These are phyloP conservation scores for Xerus rutilus DNA, from an alignment of 2,797 vertebrate genomes.

Conservation along the genomic window DNA sequence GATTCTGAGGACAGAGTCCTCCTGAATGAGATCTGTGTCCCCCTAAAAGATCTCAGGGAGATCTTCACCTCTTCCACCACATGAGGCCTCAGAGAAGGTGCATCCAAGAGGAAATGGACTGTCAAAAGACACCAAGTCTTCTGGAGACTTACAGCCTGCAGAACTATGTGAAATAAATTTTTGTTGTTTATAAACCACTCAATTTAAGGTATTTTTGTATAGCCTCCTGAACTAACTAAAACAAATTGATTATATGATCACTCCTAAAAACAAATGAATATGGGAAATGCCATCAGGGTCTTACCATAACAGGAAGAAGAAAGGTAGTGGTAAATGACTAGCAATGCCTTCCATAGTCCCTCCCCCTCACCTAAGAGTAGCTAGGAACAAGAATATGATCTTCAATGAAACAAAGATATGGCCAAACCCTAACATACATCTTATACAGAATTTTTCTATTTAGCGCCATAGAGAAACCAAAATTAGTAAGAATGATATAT, in stretches of 20 bases:
- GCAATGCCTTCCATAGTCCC: neutral
- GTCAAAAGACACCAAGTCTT: neutral
- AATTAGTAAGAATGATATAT: neutral
- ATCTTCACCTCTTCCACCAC: neutral
- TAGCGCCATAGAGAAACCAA: conserved; percentile 8
- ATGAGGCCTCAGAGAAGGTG: neutral
- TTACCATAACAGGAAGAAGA: neutral
- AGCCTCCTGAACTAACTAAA: neutral
- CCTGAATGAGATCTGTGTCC: neutral
- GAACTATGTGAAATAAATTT: neutral
- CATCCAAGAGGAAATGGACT: too few relatives aligned
- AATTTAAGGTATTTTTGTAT: neutral
- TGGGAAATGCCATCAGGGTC: neutral
- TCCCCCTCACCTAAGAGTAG: neutral
- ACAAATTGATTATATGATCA: neutral
- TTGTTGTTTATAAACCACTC: neutral
- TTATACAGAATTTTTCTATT: neutral
- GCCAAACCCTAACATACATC: neutral
- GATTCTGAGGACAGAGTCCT: neutral
- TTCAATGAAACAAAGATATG: conserved; percentile 20
- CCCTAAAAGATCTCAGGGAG: neutral
- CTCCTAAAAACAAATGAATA: neutral
- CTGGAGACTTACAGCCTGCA: neutral
- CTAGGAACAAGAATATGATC: neutral
- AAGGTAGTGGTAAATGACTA: neutral